phyloP scores from a whole-genome alignment of 2,113 vertebrate species.

The Petromus typicus region DNA sequence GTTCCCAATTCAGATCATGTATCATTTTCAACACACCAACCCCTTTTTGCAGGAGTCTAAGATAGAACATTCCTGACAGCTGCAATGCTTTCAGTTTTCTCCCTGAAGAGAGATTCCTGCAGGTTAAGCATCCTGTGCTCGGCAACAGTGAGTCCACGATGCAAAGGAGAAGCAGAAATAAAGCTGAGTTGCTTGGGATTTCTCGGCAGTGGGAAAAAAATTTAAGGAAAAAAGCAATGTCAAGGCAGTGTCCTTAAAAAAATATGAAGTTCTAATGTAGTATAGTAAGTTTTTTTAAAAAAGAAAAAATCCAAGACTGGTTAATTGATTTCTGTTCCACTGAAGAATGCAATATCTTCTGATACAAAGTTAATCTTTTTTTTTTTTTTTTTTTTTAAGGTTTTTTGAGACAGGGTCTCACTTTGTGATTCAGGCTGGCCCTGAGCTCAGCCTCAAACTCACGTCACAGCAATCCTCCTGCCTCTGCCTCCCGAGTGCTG shows the following conservation, averaged over 20 bases:
- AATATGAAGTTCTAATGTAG: constrained; percentile 15
- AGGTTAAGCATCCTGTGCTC: background rate
- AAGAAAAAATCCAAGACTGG: background rate
- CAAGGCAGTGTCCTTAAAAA: constrained; percentile 60
- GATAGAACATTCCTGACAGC: constrained; percentile 47
- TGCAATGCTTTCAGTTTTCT: constrained; percentile 48
- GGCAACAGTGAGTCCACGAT: constrained; percentile 36
- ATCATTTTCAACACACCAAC: constrained; percentile 27
- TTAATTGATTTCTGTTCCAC: constrained; percentile 56
- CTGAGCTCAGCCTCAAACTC: no score
- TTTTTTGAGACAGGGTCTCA: no score
- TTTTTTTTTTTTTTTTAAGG: no score
- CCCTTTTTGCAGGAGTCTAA: constrained; percentile 30
- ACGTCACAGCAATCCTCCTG: no score
- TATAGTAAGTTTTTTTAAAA: background rate
- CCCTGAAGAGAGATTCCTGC: constrained; percentile 40
- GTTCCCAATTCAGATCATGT: background rate
- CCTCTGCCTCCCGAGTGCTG: no score
- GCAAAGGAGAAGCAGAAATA: constrained; percentile 27
- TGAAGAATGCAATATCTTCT: constrained; percentile 14
- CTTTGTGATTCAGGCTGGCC: no score
- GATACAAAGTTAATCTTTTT: background rate
- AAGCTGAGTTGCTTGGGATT: constrained; percentile 43
- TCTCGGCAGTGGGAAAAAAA: constrained; percentile 57
- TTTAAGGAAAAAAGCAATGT: constrained; percentile 48